Base-by-base conservation (phyloP, 2,888 invertebrate species). In the Eilema caniola region DNA sequence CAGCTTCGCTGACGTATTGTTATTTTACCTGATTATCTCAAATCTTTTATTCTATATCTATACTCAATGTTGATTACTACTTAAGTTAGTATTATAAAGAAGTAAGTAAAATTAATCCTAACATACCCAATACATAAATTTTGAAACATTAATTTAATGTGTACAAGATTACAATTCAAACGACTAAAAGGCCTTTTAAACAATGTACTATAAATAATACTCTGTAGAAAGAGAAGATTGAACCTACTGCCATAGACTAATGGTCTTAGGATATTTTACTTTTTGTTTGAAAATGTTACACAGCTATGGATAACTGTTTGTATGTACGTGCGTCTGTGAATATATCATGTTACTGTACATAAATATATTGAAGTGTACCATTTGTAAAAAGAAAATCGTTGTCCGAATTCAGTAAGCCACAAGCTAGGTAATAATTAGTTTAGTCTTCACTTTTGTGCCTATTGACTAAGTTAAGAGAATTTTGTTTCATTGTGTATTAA, bases 401-500 rank as follows among this genome's bases (percentile, higher is more conserved):
- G 78, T 72, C 76, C 70, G 68, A 31, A 67, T 70, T 71, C 59
- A 69, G 65, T 64, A 76, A 73, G 74, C 72, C 75, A 78, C 63
- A 62, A 71, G 74, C 33, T 79, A 83, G 75, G 62, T 67, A 67
- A 68, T 79, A 82, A 79, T 71, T 82, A 83, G 73, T 71, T 76
- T 72, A 81, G 74, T 73, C 71, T 70, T 82, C 83, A 82, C 82
- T 82, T 83, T 83, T 83, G 82, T 82, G 82, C 82, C 83, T 82
- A 81, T 80, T 74, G 65, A 76, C 70, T 81, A 81, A 77, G 76
- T 67, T 75, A 83, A 78, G 79, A 73, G 28, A 63, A 76, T 64
- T 72, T 78, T 81, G 83, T 82, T 83, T 77, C 69, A 81, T 77
- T 76, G 76, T 76, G 71, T 72, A 81, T 71, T 77, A 66, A 71